These are phyloP conservation scores for Augiades crinisus DNA, from an alignment of 2,888 invertebrate genomes.

Conservation along the genomic window DNA sequence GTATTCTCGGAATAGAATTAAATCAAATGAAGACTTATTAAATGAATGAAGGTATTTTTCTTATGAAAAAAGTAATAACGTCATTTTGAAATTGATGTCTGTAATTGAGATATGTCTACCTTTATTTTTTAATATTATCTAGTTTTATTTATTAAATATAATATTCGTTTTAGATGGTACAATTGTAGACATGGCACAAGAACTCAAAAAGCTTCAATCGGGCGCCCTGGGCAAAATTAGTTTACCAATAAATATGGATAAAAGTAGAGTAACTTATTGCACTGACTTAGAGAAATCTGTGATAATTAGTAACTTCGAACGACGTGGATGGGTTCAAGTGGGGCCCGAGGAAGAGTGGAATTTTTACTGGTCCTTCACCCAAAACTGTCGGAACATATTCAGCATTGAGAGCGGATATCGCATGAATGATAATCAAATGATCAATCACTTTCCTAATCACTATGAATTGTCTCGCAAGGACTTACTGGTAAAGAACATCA, in stretches of 20 bases:
- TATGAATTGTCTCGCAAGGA: constrained; percentile 97
- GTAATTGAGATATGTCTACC: not conserved
- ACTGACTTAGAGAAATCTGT: constrained; percentile 94
- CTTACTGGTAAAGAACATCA: constrained; percentile 96
- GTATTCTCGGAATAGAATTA: not conserved
- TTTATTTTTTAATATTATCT: not conserved
- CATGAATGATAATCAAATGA: constrained; percentile 82
- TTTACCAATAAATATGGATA: constrained; percentile 24
- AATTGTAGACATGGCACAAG: constrained; percentile 15
- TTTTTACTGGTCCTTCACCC: constrained; percentile 94
- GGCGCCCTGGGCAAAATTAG: not conserved
- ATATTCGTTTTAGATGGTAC: not conserved
- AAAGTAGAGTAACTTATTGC: constrained; percentile 53
- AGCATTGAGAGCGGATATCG: constrained; percentile 93
- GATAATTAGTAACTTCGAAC: constrained; percentile 92
- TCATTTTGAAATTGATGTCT: not conserved
- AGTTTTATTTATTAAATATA: constrained; percentile 8
- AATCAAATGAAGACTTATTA: no score
- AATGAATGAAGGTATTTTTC: no score
- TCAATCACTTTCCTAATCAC: constrained; percentile 91
- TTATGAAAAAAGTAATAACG: not conserved
- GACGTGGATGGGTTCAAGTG: constrained; percentile 91
- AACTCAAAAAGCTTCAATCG: constrained; percentile 15
- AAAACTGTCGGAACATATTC: constrained; percentile 91
- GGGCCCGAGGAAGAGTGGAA: constrained; percentile 95